A percentile compares a stretch with the other conserved stretches of the same genome.
phyloP scores from a whole-genome alignment of 2,797 vertebrate genomes.

The Alcedo quadribrachys region DNA sequence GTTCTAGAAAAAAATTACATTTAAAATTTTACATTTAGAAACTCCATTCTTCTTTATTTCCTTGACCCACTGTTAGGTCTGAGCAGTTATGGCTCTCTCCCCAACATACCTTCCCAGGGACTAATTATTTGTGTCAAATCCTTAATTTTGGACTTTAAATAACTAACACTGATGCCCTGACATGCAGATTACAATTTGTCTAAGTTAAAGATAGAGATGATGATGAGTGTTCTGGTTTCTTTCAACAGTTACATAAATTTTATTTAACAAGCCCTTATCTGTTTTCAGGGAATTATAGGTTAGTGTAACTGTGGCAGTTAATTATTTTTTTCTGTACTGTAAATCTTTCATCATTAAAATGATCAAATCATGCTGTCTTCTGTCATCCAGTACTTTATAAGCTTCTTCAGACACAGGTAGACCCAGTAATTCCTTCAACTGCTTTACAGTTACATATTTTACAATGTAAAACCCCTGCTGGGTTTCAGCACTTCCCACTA shows the following conservation, averaged over 20 bases:
- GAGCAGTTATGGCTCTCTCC: background rate
- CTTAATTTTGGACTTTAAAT: background rate
- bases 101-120: fast-evolving
- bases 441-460: slow-evolving; percentile 14
- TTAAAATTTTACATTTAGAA: background rate
- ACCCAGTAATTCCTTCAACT: slow-evolving; percentile 19
- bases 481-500: background rate
- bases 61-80: background rate
- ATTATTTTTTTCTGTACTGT: background rate
- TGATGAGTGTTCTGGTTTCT: background rate
- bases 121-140: background rate
- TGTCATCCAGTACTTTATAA: background rate
- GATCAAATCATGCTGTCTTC: background rate
- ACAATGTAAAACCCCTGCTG: background rate
- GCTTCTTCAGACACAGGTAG: slow-evolving; percentile 15
- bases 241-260: background rate
- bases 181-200: background rate
- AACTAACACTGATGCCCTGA: background rate
- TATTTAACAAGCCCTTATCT: background rate
- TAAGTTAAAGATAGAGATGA: background rate
- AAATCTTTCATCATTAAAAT: slow-evolving; percentile 5
- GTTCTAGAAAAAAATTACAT: background rate
- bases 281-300: background rate
- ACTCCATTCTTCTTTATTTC: background rate
- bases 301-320: background rate